A percentile compares a stretch with the other conserved stretches of the same genome.
phyloP scores from a whole-genome alignment of 2,797 vertebrate genomes.

The Parambassis ranga region DNA sequence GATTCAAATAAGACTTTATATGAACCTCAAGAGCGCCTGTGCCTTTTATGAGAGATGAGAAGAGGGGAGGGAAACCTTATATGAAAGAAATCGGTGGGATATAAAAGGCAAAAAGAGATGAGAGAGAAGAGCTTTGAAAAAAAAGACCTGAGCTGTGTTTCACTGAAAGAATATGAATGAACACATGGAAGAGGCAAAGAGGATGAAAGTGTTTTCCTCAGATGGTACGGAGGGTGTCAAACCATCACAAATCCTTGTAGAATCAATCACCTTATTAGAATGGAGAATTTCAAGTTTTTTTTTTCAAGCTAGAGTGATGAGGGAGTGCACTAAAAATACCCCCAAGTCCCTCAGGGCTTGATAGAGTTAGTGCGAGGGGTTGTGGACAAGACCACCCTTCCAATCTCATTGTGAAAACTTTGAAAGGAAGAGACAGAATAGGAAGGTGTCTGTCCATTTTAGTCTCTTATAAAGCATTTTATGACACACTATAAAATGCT shows the following conservation, averaged over 20 bases:
- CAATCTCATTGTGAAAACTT: not conserved
- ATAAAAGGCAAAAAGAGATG: conserved; percentile 33
- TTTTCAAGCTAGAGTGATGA: not conserved
- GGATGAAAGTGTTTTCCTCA: conserved; percentile 41
- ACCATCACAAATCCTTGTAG: conserved; percentile 35
- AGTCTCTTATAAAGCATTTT: not conserved
- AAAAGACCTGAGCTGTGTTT: conserved; percentile 15
- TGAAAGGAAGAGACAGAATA: not conserved
- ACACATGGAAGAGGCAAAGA: conserved; percentile 28
- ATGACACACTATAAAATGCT: conserved; percentile 6
- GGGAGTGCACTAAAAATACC: conserved; percentile 52
- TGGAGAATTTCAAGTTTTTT: conserved; percentile 30
- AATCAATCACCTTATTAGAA: conserved; percentile 53
- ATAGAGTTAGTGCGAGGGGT: conserved; percentile 1
- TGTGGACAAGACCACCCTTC: not conserved
- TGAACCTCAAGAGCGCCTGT: conserved; percentile 33
- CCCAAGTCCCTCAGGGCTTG: conserved; percentile 16
- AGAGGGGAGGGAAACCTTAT: conserved; percentile 15
- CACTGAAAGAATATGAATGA: conserved; percentile 58
- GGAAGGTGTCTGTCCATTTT: not conserved
- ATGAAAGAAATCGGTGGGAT: conserved; percentile 27
- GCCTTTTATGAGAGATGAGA: conserved; percentile 27
- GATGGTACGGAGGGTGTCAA: not conserved
- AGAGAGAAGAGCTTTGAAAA: not conserved
- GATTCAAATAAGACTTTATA: conserved; percentile 23